phyloP scores from a whole-genome alignment of 2,113 vertebrate genomes.

The Mus pahari region DNA sequence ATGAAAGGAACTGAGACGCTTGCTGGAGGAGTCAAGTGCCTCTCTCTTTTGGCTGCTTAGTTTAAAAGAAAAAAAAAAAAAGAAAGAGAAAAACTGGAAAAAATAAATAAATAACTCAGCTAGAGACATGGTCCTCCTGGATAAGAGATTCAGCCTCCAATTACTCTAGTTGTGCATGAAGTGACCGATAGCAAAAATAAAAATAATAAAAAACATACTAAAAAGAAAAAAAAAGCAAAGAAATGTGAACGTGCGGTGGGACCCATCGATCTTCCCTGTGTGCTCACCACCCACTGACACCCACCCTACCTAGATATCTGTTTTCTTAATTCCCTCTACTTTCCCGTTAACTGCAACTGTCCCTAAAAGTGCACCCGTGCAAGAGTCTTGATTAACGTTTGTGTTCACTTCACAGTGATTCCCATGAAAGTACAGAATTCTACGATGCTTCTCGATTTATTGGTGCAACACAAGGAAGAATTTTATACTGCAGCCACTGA shows the following conservation, averaged over 20 bases:
- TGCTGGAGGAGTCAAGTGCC: slow-evolving; percentile 85
- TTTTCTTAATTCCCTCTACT: not conserved
- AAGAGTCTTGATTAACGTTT: slow-evolving; percentile 65
- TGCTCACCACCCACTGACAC: not conserved
- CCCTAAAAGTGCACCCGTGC: not conserved
- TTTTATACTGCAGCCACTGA: slow-evolving; percentile 87
- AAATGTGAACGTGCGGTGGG: not conserved
- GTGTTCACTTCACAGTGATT: slow-evolving; percentile 77
- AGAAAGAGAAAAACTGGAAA: slow-evolving; percentile 40
- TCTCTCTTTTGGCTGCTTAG: slow-evolving; percentile 85
- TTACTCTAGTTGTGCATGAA: slow-evolving; percentile 44
- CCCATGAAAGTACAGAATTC: slow-evolving; percentile 79
- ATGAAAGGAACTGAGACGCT: slow-evolving; percentile 86
- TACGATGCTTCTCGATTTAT: slow-evolving; percentile 85
- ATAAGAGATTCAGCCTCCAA: slow-evolving; percentile 51
- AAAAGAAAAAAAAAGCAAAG: not conserved
- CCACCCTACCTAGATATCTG: not conserved
- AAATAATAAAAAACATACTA: not conserved
- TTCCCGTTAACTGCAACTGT: not conserved
- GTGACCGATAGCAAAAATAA: slow-evolving; percentile 20
- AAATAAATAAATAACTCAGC: slow-evolving; percentile 74
- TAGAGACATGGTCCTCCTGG: slow-evolving; percentile 67
- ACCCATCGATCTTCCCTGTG: not conserved
- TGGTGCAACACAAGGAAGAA: slow-evolving; percentile 84
- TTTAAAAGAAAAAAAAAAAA: slow-evolving; percentile 79